These are phyloP conservation scores for Drosophila kuntzei DNA, from an alignment of 2,888 invertebrate genomes.

Conservation along the genomic window DNA sequence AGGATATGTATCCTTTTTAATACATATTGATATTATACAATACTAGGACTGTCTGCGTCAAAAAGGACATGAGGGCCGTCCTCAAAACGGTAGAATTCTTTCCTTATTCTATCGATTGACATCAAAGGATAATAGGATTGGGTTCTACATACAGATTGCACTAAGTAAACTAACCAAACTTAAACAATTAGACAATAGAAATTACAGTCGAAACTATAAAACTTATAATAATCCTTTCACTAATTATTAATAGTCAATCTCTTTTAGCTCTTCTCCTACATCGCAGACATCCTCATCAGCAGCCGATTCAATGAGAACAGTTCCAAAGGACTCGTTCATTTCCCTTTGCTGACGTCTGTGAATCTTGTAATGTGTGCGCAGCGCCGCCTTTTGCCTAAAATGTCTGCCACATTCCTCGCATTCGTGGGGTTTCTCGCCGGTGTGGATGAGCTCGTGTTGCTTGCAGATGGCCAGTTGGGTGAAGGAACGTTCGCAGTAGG, in stretches of 20 bases:
- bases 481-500: slow-evolving; percentile 75
- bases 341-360: slow-evolving; percentile 52
- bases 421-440: slow-evolving; percentile 80
- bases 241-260: neutral
- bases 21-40: neutral
- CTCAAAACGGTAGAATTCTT: neutral
- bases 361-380: slow-evolving; percentile 74
- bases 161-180: neutral
- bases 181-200: neutral
- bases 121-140: neutral
- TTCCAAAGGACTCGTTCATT: neutral
- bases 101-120: neutral
- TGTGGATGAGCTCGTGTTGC: slow-evolving; percentile 82
- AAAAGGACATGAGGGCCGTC: neutral
- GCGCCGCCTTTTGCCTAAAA: slow-evolving; percentile 74
- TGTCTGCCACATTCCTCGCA: slow-evolving; percentile 73
- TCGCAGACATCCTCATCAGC: neutral
- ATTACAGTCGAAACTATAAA: neutral
- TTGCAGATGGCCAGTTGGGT: slow-evolving; percentile 77
- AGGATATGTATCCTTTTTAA: neutral
- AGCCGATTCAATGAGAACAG: neutral
- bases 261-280: slow-evolving; percentile 1
- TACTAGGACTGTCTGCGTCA: neutral
- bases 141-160: neutral
- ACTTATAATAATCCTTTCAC: neutral